phyloP scores from a whole-genome alignment of 2,797 vertebrate species.

The Helicolenus hilgendorfi region DNA sequence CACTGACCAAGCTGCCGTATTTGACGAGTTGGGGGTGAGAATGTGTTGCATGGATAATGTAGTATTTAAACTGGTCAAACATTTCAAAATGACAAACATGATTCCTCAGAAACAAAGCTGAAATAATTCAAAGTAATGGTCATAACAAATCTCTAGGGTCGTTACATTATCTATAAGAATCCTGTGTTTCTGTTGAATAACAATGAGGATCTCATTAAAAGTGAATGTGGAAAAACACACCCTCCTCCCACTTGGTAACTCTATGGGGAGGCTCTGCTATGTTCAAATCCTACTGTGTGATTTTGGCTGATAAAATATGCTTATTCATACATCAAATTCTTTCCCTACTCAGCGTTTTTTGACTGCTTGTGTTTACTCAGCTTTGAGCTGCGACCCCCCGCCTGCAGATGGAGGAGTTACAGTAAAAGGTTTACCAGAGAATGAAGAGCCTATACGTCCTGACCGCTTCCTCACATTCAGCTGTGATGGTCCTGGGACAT shows the following conservation, averaged over 20 bases:
- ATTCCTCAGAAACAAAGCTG: neutral
- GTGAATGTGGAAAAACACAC: neutral
- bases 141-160: neutral
- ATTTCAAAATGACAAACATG: neutral
- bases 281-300: neutral
- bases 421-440: constrained; percentile 45
- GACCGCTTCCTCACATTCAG: constrained; percentile 63
- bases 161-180: neutral
- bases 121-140: neutral
- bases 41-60: neutral
- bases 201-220: neutral
- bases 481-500: constrained; percentile 24
- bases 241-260: neutral
- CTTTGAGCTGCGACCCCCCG: constrained; percentile 42
- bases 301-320: neutral
- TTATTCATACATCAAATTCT: neutral
- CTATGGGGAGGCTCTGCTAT: neutral
- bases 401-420: neutral
- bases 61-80: neutral
- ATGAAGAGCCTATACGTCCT: neutral
- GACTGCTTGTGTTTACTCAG: constrained; percentile 36
- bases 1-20: too few species aligned
- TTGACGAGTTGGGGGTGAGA: too few species aligned
- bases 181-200: neutral
- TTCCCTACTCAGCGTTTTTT: neutral